Evolutionary conservation across 2,797 vertebrate genomes (phyloP), one percentile per base, ranked within the genome.

Genomic region (Spondyliosoma cantharus): DNA sequence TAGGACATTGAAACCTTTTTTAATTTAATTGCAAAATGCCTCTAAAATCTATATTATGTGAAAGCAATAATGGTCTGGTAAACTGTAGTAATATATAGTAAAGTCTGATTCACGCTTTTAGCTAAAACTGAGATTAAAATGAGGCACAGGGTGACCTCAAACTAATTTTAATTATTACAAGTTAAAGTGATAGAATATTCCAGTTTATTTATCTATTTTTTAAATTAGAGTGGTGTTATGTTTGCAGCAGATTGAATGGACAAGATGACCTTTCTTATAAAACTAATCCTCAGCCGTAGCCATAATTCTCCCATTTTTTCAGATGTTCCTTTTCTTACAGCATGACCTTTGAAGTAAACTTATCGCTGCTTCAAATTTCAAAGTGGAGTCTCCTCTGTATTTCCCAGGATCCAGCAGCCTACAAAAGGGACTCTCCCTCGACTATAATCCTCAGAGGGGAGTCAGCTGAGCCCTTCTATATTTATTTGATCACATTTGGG

Each of bases 401-500:
- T 71, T 74, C 37, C 24, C 24, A 13, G 49, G 29, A 73, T 76
- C 50, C 63, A 0, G 7, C 45, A 46, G 63, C 37, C 56, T 83
- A 65, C 27, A 71, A 71, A 77, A 64, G 25, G 7, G 17, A 70
- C 59, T 78, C 52, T 69, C 75, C 29, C 37, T 49, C 71, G 79
- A 66, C 79, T 65, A 62, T 52, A 78, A 68, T 71, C 69, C 54
- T 68, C 68, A 20, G 43, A 71, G 27, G 61, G 25, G 69, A 49
- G 8, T 60, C 58, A 71, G 48, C 58, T 70, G 60, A 50, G 50
- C 46, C 29, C 43, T 63, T 67, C 45, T 29, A 13, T 5, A 54
- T 79, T 74, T 77, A 67, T 73, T 61, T 89, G 45, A 66, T 71
- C 61, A 54, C 73, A 70, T 82, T 75, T 84, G 54, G 71, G 59